phyloP scores from a whole-genome alignment of 1,140 invertebrate species.

The Drosophila fuyamai region DNA sequence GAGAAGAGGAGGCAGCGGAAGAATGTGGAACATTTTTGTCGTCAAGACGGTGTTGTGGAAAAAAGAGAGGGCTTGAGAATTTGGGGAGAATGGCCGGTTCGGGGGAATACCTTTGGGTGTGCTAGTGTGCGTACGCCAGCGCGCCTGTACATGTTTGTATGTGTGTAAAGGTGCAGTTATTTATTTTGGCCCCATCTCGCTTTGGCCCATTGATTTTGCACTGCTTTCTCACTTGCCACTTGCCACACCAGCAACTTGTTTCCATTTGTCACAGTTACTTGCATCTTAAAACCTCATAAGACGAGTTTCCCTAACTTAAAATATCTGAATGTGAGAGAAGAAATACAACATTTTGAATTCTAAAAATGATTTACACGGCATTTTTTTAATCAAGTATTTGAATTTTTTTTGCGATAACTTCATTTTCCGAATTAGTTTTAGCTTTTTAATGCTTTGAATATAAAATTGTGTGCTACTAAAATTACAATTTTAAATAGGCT shows the following conservation, averaged over 20 bases:
- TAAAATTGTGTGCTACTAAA: too few relatives aligned
- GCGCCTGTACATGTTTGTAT: slow-evolving; percentile 7
- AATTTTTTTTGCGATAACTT: too few relatives aligned
- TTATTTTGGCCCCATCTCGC: slow-evolving; percentile 65
- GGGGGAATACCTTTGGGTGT: slow-evolving; percentile 76
- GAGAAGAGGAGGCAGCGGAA: slow-evolving; percentile 47
- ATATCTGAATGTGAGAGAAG: not conserved
- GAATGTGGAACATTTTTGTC: slow-evolving; percentile 75
- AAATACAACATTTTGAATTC: not conserved
- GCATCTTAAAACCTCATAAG: not conserved
- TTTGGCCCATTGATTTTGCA: slow-evolving; percentile 60
- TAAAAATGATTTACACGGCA: too few relatives aligned
- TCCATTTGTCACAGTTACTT: slow-evolving; percentile 15
- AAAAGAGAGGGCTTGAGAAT: slow-evolving; percentile 5
- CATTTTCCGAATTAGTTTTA: too few relatives aligned
- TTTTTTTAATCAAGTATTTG: too few relatives aligned
- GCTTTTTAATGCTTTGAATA: too few relatives aligned
- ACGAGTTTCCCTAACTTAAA: not conserved
- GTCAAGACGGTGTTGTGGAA: slow-evolving; percentile 27
- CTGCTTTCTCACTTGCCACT: slow-evolving; percentile 10
- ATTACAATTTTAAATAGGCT: too few relatives aligned
- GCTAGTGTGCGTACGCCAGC: slow-evolving; percentile 20
- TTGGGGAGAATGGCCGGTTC: slow-evolving; percentile 49
- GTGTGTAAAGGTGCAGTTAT: slow-evolving; percentile 71
- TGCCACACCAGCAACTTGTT: slow-evolving; percentile 60